phyloP scores from a whole-genome alignment of 1,140 invertebrate genomes.

The Megalopta genalis region DNA sequence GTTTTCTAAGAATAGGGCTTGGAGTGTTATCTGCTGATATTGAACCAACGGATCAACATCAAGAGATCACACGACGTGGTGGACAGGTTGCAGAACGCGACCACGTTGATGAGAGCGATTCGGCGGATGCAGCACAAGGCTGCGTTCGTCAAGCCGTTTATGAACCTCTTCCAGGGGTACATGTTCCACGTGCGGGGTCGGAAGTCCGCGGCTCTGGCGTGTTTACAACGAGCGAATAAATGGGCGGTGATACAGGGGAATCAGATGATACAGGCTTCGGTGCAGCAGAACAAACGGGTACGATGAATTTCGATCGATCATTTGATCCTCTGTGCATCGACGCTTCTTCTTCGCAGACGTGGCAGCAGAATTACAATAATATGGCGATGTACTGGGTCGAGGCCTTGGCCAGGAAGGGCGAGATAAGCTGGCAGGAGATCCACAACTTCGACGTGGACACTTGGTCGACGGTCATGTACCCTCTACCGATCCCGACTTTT shows the following conservation, averaged over 20 bases:
- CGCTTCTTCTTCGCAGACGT: conserved; percentile 44
- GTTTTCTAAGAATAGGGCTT: conserved; percentile 38
- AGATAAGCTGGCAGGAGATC: conserved; percentile 63
- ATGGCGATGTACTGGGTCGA: conserved; percentile 66
- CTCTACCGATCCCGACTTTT: conserved; percentile 49
- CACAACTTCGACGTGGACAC: conserved; percentile 41
- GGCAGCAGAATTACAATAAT: conserved; percentile 57
- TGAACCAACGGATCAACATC: conserved; percentile 54
- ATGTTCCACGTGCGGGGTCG: conserved; percentile 35
- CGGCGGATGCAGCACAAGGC: not conserved
- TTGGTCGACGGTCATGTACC: conserved; percentile 66
- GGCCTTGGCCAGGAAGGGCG: conserved; percentile 22
- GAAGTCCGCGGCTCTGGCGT: not conserved
- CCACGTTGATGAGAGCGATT: conserved; percentile 34
- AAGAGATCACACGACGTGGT: conserved; percentile 45
- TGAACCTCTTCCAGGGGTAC: conserved; percentile 59
- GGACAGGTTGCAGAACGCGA: conserved; percentile 10
- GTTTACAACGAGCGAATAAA: conserved; percentile 48
- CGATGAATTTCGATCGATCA: not conserved
- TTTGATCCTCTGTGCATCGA: not conserved
- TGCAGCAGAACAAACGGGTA: conserved; percentile 59
- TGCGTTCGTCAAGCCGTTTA: conserved; percentile 52
- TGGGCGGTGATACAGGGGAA: conserved; percentile 41
- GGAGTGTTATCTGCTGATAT: conserved; percentile 58
- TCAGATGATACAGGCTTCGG: conserved; percentile 49